phyloP scores from a whole-genome alignment of 2,888 invertebrate genomes.

The Athalia rosae region DNA sequence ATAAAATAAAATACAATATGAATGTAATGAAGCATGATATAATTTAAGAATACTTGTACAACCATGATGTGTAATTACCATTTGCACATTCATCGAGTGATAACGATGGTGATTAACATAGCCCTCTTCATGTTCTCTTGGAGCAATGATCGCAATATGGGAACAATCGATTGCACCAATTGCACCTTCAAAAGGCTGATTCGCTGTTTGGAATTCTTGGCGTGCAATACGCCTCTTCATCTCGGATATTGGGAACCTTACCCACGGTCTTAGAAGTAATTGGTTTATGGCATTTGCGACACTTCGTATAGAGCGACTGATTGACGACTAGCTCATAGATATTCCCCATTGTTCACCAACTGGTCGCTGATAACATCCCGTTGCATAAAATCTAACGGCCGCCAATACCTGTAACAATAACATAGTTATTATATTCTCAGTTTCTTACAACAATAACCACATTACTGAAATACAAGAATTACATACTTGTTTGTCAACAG shows the following conservation, averaged over 20 bases:
- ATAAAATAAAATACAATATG: slow-evolving; percentile 36
- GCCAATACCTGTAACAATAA: not conserved
- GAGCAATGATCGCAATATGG: slow-evolving; percentile 41
- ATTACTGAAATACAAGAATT: not conserved
- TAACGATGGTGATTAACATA: no score
- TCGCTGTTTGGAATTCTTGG: slow-evolving; percentile 42
- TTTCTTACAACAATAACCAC: not conserved
- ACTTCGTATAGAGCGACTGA: no score
- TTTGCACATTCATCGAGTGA: no score
- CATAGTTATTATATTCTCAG: not conserved
- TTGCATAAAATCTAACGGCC: not conserved
- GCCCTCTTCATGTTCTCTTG: no score
- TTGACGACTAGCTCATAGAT: no score
- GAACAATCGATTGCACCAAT: slow-evolving; percentile 48
- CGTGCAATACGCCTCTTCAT: slow-evolving; percentile 38
- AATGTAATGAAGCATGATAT: no score
- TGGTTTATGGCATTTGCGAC: slow-evolving; percentile 40
- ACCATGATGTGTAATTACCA: no score
- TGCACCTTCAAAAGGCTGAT: slow-evolving; percentile 48
- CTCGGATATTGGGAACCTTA: slow-evolving; percentile 36
- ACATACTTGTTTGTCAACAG: slow-evolving; percentile 20
- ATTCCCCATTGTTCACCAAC: no score
- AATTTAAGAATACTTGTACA: no score
- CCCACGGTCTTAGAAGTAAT: slow-evolving; percentile 20
- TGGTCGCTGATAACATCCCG: no score